phyloP scores from a whole-genome alignment of 2,888 invertebrate species.

The Byasa hedistus region DNA sequence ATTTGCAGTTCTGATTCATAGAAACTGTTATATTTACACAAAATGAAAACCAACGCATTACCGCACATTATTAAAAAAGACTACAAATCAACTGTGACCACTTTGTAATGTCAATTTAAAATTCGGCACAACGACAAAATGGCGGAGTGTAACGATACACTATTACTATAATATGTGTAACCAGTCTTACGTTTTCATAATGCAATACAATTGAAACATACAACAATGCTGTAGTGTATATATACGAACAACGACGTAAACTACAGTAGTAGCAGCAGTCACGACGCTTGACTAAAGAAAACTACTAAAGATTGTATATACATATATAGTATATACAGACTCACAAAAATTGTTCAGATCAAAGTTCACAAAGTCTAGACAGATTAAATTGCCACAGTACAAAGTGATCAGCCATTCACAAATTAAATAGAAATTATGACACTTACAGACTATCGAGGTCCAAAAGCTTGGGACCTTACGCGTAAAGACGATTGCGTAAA shows the following conservation, averaged over 20 bases:
- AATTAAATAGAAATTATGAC: conserved; percentile 28
- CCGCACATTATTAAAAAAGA: conserved; percentile 11
- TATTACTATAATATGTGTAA: conserved; percentile 3
- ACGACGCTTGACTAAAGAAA: too few relatives aligned
- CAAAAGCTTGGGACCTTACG: conserved; percentile 1
- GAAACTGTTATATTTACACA: conserved; percentile 26
- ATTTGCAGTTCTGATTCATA: conserved; percentile 11
- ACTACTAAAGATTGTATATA: too few relatives aligned
- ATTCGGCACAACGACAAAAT: background rate
- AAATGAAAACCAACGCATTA: conserved; percentile 18
- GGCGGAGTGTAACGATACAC: background rate
- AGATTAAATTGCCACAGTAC: conserved; percentile 18
- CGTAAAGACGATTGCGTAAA: conserved; percentile 11
- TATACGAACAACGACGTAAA: background rate
- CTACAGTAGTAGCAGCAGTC: background rate
- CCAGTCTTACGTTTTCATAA: conserved; percentile 2
- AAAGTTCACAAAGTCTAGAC: too few relatives aligned
- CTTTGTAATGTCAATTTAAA: conserved; percentile 25
- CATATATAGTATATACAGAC: too few relatives aligned
- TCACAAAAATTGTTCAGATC: too few relatives aligned
- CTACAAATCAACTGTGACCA: conserved; percentile 13
- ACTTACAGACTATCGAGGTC: conserved; percentile 25
- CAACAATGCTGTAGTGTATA: background rate
- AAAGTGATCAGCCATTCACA: conserved; percentile 19
- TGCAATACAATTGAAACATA: background rate